Evolutionary conservation across 2,797 vertebrate species (phyloP).

Genomic region (Cyprinella venusta): DNA sequence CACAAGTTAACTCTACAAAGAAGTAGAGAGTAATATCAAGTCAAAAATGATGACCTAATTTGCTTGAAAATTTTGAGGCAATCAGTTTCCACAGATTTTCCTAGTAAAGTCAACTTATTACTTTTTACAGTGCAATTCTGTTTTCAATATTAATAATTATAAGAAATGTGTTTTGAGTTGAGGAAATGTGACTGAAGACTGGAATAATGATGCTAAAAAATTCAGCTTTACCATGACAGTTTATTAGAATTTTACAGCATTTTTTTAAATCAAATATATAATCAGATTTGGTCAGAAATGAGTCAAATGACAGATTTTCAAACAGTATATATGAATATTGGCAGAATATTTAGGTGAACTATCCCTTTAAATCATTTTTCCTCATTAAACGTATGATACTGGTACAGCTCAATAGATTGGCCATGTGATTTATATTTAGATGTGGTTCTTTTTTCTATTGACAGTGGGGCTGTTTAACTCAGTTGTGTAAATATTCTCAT

Average conservation of each 20-base stretch:
- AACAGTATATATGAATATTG: no score
- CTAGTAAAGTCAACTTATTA: no score
- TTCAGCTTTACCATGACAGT: neutral
- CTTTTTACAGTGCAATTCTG: rapidly evolving
- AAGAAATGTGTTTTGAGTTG: neutral
- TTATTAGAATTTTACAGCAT: neutral
- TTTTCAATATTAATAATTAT: neutral
- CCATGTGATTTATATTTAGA: slow-evolving; percentile 18
- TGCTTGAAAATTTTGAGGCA: no score
- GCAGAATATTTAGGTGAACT: neutral
- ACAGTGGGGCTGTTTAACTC: slow-evolving; percentile 45
- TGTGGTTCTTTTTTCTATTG: neutral
- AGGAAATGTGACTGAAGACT: neutral
- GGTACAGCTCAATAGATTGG: neutral
- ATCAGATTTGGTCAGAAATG: neutral
- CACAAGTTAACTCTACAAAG: no score
- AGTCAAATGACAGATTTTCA: neutral
- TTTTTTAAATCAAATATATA: neutral
- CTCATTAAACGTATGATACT: neutral
- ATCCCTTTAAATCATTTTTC: neutral
- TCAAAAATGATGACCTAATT: no score
- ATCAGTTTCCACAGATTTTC: no score
- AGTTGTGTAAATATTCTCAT: slow-evolving; percentile 47
- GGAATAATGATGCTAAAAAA: neutral
- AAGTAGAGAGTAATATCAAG: no score